Evolutionary conservation across 2,113 vertebrate species (phyloP).

Genomic region (Rhizomys pruinosus): DNA sequence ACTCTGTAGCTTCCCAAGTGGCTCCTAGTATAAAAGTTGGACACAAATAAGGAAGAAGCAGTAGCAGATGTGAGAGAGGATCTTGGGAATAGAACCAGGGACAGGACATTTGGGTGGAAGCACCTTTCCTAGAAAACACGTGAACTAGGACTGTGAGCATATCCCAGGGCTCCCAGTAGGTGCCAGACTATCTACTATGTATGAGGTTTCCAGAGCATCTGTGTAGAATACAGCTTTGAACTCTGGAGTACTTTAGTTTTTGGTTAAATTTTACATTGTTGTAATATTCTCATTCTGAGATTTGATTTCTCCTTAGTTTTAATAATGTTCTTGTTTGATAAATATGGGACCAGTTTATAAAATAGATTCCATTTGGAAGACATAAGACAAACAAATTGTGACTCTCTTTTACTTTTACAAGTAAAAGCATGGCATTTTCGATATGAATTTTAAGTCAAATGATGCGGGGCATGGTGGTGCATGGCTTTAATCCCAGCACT

Average conservation of each 20-base stretch:
- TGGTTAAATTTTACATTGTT: not conserved
- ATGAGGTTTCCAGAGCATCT: not conserved
- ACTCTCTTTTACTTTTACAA: too few relatives aligned
- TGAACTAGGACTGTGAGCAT: not conserved
- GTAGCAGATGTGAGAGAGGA: too few relatives aligned
- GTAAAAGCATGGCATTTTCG: not conserved
- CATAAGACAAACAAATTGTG: not conserved
- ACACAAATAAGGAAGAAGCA: not conserved
- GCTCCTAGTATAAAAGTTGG: not conserved
- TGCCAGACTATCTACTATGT: not conserved
- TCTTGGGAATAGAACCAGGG: not conserved
- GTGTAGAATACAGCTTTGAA: not conserved
- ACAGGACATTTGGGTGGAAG: not conserved
- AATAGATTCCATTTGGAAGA: not conserved
- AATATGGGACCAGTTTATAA: not conserved
- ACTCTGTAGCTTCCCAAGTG: not conserved
- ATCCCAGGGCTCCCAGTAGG: accelerated
- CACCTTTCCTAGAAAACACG: accelerated
- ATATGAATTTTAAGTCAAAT: not conserved
- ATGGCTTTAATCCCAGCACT: too few relatives aligned
- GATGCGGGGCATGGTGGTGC: too few relatives aligned
- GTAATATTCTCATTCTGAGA: not conserved
- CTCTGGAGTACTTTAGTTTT: not conserved
- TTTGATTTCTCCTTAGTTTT: accelerated
- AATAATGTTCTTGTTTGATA: not conserved